Evolutionary conservation across 2,797 vertebrate genomes (phyloP).

Genomic region (Phrynocephalus guinanensis): DNA sequence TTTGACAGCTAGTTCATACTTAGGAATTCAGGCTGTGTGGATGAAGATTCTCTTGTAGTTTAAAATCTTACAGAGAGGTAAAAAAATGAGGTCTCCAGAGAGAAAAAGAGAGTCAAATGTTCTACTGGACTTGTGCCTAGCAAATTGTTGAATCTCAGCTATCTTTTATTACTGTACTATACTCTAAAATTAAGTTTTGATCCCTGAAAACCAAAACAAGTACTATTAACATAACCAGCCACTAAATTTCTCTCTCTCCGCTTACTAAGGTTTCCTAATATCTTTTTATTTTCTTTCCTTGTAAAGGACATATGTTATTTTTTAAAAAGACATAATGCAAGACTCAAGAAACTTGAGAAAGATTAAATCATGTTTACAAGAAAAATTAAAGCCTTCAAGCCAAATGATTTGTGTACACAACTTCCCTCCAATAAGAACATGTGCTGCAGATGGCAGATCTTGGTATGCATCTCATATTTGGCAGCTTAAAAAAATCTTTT

Average conservation of each 20-base stretch:
- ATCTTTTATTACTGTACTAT: background rate
- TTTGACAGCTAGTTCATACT: too few species aligned
- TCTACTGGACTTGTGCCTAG: too few species aligned
- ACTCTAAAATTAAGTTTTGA: slow-evolving; percentile 24
- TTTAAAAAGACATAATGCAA: slow-evolving; percentile 55
- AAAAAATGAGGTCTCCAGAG: too few species aligned
- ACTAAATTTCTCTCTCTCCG: slow-evolving; percentile 38
- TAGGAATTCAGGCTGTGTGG: too few species aligned
- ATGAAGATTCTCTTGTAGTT: too few species aligned
- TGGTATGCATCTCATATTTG: slow-evolving; percentile 16
- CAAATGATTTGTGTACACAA: slow-evolving; percentile 14
- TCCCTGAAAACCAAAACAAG: slow-evolving; percentile 32
- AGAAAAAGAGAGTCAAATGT: too few species aligned
- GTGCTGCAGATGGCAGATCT: slow-evolving; percentile 28
- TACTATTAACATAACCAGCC: slow-evolving; percentile 34
- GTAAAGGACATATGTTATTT: slow-evolving; percentile 52
- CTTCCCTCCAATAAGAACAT: slow-evolving; percentile 13
- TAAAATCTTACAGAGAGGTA: too few species aligned
- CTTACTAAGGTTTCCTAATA: slow-evolving; percentile 63
- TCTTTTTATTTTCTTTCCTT: slow-evolving; percentile 23
- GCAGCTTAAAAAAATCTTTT: slow-evolving; percentile 3
- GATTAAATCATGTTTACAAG: slow-evolving; percentile 30
- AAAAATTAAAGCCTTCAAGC: slow-evolving; percentile 10
- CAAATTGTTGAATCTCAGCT: too few species aligned
- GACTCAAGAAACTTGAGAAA: slow-evolving; percentile 53